A percentile compares a stretch with the other conserved stretches of the same genome.
These are phyloP conservation scores for Griposia aprilina DNA, from an alignment of 2,888 invertebrate species.

Conservation along the genomic window DNA sequence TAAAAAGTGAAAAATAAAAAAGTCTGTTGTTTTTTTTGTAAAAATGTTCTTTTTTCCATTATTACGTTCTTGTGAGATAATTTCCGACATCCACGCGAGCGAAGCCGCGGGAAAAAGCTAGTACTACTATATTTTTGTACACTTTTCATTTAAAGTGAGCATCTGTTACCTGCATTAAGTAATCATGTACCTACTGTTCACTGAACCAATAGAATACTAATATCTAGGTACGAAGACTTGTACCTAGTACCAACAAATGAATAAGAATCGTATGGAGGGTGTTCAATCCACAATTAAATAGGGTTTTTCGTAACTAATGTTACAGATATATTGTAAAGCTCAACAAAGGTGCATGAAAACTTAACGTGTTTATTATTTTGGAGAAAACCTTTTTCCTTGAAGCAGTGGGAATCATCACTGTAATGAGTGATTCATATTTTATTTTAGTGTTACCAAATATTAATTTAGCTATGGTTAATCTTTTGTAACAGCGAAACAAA, in stretches of 20 bases:
- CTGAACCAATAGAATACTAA: background rate
- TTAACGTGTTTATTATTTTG: background rate
- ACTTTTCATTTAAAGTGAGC: background rate
- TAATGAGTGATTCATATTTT: background rate
- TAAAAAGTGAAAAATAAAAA: no score
- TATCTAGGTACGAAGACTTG: background rate
- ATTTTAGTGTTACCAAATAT: background rate
- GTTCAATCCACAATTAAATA: background rate
- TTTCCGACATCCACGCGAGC: no score
- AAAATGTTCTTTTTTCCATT: no score
- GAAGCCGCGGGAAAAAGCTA: no score
- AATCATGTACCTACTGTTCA: background rate
- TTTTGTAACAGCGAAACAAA: background rate
- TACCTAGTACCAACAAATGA: background rate
- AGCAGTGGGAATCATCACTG: no score
- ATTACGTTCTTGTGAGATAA: no score
- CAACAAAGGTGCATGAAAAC: background rate
- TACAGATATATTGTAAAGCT: background rate
- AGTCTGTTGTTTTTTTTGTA: no score
- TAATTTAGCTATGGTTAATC: background rate
- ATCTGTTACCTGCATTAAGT: background rate
- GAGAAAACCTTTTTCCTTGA: background rate
- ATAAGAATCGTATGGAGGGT: background rate
- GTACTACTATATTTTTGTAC: background rate
- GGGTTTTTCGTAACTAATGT: background rate